phyloP scores from a whole-genome alignment of 2,888 invertebrate species.

The Muschampia plurimacula region DNA sequence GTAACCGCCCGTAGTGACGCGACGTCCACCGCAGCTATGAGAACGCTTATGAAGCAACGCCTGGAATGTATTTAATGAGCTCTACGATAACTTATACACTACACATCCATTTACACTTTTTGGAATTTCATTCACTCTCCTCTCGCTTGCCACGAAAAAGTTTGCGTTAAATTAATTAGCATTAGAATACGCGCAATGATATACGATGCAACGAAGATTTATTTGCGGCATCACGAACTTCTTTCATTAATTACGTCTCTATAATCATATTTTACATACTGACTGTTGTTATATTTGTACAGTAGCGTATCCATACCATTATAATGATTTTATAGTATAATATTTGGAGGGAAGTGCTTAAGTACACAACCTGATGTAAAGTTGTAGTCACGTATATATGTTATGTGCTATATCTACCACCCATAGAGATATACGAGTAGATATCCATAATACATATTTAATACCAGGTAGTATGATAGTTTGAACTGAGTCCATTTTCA shows the following conservation, averaged over 20 bases:
- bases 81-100: conserved; percentile 74
- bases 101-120: conserved; percentile 75
- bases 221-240: conserved; percentile 43
- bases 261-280: conserved; percentile 46
- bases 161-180: conserved; percentile 78
- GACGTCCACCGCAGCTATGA: conserved; percentile 21
- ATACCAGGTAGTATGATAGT: too few species aligned
- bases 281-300: not conserved
- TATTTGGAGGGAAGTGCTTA: too few species aligned
- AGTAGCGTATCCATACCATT: not conserved
- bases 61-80: conserved; percentile 75
- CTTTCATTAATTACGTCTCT: conserved; percentile 49
- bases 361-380: too few species aligned
- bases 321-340: too few species aligned
- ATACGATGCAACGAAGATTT: conserved; percentile 64
- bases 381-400: too few species aligned
- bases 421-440: too few species aligned
- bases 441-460: too few species aligned
- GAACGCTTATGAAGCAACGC: conserved; percentile 59
- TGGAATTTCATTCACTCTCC: conserved; percentile 77
- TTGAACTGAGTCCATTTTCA: not conserved
- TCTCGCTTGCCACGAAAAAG: conserved; percentile 67
- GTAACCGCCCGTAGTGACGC: conserved; percentile 18
- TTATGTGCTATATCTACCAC: too few species aligned
- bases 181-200: conserved; percentile 71